These are phyloP conservation scores for Amphipyra tragopoginis DNA, from an alignment of 2,888 invertebrate species.

Conservation along the genomic window DNA sequence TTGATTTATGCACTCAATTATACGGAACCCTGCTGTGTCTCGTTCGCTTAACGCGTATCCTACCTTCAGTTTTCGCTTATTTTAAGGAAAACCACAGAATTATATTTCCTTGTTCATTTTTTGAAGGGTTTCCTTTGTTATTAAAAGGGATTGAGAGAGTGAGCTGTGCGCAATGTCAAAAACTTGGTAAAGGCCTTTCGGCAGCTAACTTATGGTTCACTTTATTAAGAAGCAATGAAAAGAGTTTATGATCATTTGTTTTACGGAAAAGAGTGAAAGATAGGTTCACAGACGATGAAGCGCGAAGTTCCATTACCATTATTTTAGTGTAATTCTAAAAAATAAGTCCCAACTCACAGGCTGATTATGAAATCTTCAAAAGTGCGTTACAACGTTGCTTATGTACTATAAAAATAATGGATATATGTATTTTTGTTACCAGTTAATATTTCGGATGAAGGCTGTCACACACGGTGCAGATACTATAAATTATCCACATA, in stretches of 20 bases:
- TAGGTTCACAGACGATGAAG: no score
- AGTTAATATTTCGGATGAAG: no score
- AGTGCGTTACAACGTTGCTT: no score
- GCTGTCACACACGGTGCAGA: no score
- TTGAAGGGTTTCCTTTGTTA: constrained; percentile 40
- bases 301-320: no score
- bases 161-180: constrained; percentile 6
- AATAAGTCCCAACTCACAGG: no score
- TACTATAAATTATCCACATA: no score
- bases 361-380: no score
- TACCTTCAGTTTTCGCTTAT: constrained; percentile 55
- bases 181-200: constrained; percentile 1
- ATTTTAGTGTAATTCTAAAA: no score
- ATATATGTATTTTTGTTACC: no score
- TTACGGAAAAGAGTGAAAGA: neutral
- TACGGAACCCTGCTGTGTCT: constrained; percentile 72
- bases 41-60: constrained; percentile 31
- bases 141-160: constrained; percentile 23
- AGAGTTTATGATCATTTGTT: neutral
- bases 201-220: neutral
- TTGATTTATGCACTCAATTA: constrained; percentile 87
- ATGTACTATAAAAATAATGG: no score
- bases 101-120: constrained; percentile 39
- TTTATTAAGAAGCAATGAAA: constrained; percentile 8
- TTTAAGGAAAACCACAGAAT: constrained; percentile 58